A percentile compares a stretch with the other conserved stretches of the same genome.
These are phyloP conservation scores for Alloplasta piceator DNA, from an alignment of 2,888 invertebrate genomes.

Conservation along the genomic window DNA sequence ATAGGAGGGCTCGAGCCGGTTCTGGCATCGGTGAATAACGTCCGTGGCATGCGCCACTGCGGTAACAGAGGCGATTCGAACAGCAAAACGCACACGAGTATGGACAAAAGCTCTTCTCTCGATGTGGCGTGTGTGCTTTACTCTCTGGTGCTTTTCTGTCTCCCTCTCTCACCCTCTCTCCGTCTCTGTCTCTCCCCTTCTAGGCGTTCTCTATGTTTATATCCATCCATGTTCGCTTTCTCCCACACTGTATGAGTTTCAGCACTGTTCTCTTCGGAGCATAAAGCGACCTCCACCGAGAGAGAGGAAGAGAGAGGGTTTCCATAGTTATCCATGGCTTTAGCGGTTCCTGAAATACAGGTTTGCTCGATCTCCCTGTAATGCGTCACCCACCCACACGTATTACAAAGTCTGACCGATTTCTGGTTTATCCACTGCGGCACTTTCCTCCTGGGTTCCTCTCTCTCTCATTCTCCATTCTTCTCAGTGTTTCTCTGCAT, in stretches of 20 bases:
- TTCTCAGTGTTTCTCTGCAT: neutral
- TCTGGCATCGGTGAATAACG: slow-evolving; percentile 70
- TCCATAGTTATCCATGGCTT: slow-evolving; percentile 29
- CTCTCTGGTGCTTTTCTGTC: slow-evolving; percentile 28
- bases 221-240: slow-evolving; percentile 18
- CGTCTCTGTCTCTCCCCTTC: slow-evolving; percentile 17
- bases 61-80: slow-evolving; percentile 67
- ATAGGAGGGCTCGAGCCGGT: slow-evolving; percentile 14
- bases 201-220: slow-evolving; percentile 6
- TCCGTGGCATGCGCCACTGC: slow-evolving; percentile 69
- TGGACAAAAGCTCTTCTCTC: slow-evolving; percentile 66
- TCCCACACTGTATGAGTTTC: neutral
- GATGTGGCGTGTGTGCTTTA: slow-evolving; percentile 46
- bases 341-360: slow-evolving; percentile 30
- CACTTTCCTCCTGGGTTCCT: no score
- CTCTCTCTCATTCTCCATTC: neutral
- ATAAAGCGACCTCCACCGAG: neutral
- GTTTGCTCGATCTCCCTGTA: slow-evolving; percentile 11
- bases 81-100: slow-evolving; percentile 64
- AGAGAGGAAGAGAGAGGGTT: slow-evolving; percentile 5
- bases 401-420: slow-evolving; percentile 6
- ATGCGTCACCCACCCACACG: slow-evolving; percentile 18
- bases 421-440: neutral
- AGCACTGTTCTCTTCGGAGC: slow-evolving; percentile 9
- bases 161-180: neutral